Base-by-base conservation (phyloP, 1,140 invertebrate species). In the Himalopsyche phryganea region DNA sequence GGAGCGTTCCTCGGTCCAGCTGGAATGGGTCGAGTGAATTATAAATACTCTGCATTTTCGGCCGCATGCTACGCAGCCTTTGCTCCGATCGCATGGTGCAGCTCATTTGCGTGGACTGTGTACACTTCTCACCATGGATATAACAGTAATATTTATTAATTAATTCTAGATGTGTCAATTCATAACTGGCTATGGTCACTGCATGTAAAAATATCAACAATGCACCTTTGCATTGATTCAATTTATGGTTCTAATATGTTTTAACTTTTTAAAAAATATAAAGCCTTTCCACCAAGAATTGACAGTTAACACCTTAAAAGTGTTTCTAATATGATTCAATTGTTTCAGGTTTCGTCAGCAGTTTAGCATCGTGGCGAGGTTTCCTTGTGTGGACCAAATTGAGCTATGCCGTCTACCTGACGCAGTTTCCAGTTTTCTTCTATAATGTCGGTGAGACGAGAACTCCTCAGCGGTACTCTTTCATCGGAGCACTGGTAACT, bases 21-120 rank as follows among this genome's bases (percentile, higher is more conserved):
- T 1, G 76, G 77, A 42, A 88, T 88, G 86, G 81, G 84, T 0
- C 76, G 77, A 14, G 80, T 83, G n/a, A 70, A 79, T 66, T 88
- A 89, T 56, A 70, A 80, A 6, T 88, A 88, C 56, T 80, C 85
- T 64, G 77, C 81, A 3, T 71, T 77, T 1, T 81, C 88, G 67
- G 85, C 85, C 1, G 86, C 85, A 2, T 78, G 80, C 45, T 88
- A 87, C 60, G 84, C 86, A 23, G 85, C 87, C 11, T 85, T 88
- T 65, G 81, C 85, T 18, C 87, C 87, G 0, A 85, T 89, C 41
- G 78, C 81, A 6, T 88, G 85, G 85, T 87, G 85, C 63, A 71
- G 79, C 7, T 73, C 84, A 47, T 86, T 87, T 65, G 74, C 76
- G 14, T 89, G 87, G 86, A 73, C 85, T 6, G 80, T 83, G 5